A percentile compares a stretch with the other conserved stretches of the same genome.
Evolutionary conservation across 2,797 vertebrate species (phyloP).

Genomic region (Hemibagrus guttatus): DNA sequence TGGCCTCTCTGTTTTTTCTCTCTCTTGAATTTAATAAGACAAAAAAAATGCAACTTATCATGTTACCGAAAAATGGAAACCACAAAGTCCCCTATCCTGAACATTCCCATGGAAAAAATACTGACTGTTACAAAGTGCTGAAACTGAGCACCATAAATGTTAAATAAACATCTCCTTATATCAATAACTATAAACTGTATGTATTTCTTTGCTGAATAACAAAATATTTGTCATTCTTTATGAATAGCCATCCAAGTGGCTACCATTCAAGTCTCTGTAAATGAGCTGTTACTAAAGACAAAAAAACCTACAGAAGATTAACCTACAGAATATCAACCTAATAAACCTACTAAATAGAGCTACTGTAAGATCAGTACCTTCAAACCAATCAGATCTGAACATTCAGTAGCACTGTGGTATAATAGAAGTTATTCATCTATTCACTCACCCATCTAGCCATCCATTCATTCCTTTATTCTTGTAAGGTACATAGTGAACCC

Average conservation of each 20-base stretch:
- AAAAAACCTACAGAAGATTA: not conserved
- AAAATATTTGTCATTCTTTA: not conserved
- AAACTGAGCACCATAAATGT: not conserved
- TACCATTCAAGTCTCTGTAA: not conserved
- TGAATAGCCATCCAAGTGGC: not conserved
- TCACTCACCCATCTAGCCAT: not conserved
- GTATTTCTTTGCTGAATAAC: not conserved
- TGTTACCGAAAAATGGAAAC: not conserved
- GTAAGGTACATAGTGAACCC: not conserved
- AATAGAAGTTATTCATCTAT: not conserved
- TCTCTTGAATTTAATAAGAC: not conserved
- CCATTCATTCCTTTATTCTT: not conserved
- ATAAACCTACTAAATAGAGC: not conserved
- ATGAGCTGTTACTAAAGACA: not conserved
- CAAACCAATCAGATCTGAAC: not conserved
- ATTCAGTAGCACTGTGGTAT: not conserved
- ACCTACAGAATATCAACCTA: not conserved
- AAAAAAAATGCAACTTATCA: not conserved
- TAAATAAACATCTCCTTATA: not conserved
- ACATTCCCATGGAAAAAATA: not conserved
- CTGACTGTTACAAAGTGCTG: not conserved
- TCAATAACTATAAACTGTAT: not conserved
- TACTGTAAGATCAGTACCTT: not conserved
- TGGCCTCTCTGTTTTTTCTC: not conserved
- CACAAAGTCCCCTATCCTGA: not conserved